Conservation (phyloP, 2,888 invertebrate species). For the Epistrophe eligans region DNA sequence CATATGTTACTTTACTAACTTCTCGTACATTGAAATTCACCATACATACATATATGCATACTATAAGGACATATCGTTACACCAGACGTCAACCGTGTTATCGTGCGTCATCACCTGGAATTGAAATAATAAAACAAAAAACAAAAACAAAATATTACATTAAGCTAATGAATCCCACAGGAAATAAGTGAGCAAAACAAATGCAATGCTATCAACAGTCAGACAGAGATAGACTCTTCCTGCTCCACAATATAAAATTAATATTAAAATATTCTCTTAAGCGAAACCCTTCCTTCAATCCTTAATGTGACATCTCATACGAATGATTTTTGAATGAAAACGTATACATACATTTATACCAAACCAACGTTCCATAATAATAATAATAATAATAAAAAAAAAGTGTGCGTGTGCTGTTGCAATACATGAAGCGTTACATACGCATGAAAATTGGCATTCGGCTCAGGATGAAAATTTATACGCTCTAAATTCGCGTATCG, state of each 20-base stretch:
- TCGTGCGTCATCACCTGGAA: neutral
- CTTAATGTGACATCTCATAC: neutral
- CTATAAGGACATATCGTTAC: neutral
- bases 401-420: conserved; percentile 38
- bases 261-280: conserved; percentile 2
- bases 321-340: conserved; percentile 9
- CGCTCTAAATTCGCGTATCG: conserved; percentile 83
- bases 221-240: neutral
- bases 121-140: neutral
- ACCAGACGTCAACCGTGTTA: conserved; percentile 1
- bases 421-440: conserved; percentile 32
- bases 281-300: neutral
- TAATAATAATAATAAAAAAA: too few species aligned
- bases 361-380: neutral
- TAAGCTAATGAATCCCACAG: neutral
- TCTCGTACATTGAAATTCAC: neutral
- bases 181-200: neutral
- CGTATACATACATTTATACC: neutral
- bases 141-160: neutral
- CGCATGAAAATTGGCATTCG: conserved; percentile 68
- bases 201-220: neutral
- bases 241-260: neutral
- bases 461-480: conserved; percentile 75
- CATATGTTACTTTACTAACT: neutral
- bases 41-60: neutral